These are phyloP conservation scores for Oscheius sp. DNA, from an alignment of 1,140 invertebrate species.

Conservation along the genomic window DNA sequence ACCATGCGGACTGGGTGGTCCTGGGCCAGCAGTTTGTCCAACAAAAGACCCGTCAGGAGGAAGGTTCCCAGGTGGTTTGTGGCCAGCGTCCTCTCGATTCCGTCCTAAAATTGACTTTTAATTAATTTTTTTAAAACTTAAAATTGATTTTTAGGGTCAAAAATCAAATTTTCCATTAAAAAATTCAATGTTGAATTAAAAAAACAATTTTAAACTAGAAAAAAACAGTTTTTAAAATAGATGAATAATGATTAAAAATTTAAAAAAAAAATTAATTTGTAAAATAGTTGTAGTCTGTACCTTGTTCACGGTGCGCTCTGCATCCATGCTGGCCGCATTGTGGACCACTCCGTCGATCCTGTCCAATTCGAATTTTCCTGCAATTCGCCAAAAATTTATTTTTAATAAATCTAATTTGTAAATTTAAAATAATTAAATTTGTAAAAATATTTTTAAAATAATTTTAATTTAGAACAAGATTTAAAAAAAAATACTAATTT, in stretches of 20 bases:
- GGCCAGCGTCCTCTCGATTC: slow-evolving; percentile 55
- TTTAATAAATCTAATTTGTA: too few species aligned
- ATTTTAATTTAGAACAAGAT: not conserved
- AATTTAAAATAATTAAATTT: slow-evolving; percentile 6
- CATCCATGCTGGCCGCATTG: slow-evolving; percentile 53
- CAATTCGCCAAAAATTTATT: not conserved
- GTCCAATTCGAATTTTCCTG: slow-evolving; percentile 55
- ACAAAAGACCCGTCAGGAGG: slow-evolving; percentile 52
- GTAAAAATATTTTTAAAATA: slow-evolving; percentile 15
- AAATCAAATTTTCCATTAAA: not conserved
- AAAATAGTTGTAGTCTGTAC: slow-evolving; percentile 4
- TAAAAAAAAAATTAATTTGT: slow-evolving; percentile 3
- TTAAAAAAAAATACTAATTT: slow-evolving; percentile 8
- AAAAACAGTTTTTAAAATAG: not conserved
- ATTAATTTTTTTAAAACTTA: not conserved
- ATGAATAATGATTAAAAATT: too few species aligned
- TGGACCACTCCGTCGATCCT: slow-evolving; percentile 56
- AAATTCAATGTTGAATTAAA: not conserved
- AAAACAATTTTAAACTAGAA: not conserved
- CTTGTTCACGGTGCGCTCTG: slow-evolving; percentile 48
- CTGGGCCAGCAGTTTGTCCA: slow-evolving; percentile 53
- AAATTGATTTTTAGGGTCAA: not conserved
- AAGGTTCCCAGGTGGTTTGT: slow-evolving; percentile 60
- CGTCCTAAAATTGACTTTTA: slow-evolving; percentile 44
- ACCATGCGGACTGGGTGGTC: slow-evolving; percentile 47